Base-by-base conservation (phyloP, 2,888 invertebrate genomes). In the Xestia rhomboidea region DNA sequence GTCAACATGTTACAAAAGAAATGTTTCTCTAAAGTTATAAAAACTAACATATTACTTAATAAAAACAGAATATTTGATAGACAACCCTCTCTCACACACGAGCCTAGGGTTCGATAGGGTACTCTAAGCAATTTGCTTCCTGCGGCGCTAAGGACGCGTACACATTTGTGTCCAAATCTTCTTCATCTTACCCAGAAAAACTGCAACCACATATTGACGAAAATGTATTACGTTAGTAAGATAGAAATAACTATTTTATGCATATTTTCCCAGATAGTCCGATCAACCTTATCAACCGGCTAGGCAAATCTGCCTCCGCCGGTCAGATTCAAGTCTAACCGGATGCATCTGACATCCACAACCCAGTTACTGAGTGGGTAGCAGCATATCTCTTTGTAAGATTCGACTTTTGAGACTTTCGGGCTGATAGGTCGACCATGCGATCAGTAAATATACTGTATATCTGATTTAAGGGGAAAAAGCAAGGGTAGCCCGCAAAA, bases 101-200 rank as follows among this genome's bases (percentile, higher is more conserved):
- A 69, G 75, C 77, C 73, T 86, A 87, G 88, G 87, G 87, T 91
- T 90, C 85, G 85, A 86, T 85, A 84, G 88, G 86, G 87, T 85
- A 89, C 84, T 88, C 85, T 85, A 90, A 94, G 93, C 95, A 95
- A 95, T 96, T 95, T 95, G 90, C 93, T 81, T 93, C 95, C 95
- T 91, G 95, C 82, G 88, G 95, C 76, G 95, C 89, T 92, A 91
- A 93, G 86, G 94, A 71, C 82, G 84, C 68, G 79, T 83, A 77
- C 93, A 95, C 87, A 88, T 57, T 78, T 64, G 77, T 81, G 63
- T 51, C n/a, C 38, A 68, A 18, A 73, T 60, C 38, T 38, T 2
- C 41, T 10, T 10, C 34, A 38, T 10, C 57, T 27, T 27, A 15
- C 57, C 15, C 27, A 27, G 5, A 30, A 57, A 27, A 18, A 57